These are phyloP conservation scores for Ranitomeya imitator DNA, from an alignment of 2,113 vertebrate genomes.

Conservation along the genomic window DNA sequence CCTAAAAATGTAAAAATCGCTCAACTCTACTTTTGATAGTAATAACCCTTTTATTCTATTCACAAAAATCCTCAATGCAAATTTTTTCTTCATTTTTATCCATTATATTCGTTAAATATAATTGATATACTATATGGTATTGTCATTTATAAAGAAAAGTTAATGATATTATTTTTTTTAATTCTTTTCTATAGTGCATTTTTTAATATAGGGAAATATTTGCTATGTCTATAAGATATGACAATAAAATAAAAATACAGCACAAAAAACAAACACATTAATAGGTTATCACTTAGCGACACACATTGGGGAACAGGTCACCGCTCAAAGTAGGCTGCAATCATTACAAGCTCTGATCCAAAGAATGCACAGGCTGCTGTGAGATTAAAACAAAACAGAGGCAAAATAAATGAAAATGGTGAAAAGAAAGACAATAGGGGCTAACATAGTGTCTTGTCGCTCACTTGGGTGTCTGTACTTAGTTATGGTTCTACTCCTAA, in stretches of 20 bases:
- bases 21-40: too few relatives aligned
- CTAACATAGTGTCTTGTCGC: background rate
- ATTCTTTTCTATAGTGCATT: background rate
- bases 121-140: background rate
- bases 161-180: background rate
- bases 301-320: conserved; percentile 43
- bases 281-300: conserved; percentile 45
- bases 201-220: background rate
- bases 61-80: background rate
- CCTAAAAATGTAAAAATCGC: too few relatives aligned
- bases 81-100: background rate
- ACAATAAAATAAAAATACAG: conserved; percentile 22
- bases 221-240: background rate
- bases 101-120: background rate
- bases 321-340: conserved; percentile 33
- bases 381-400: conserved; percentile 39
- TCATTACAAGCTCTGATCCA: conserved; percentile 50
- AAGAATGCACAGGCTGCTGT: conserved; percentile 49
- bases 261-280: conserved; percentile 43
- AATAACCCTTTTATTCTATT: background rate
- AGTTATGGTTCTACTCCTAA: conserved; percentile 12
- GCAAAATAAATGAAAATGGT: conserved; percentile 16
- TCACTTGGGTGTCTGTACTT: background rate
- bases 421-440: conserved; percentile 26
- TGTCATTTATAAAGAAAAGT: background rate